Evolutionary conservation across 2,888 invertebrate genomes (phyloP).

Genomic region (Caradrina kadenii): DNA sequence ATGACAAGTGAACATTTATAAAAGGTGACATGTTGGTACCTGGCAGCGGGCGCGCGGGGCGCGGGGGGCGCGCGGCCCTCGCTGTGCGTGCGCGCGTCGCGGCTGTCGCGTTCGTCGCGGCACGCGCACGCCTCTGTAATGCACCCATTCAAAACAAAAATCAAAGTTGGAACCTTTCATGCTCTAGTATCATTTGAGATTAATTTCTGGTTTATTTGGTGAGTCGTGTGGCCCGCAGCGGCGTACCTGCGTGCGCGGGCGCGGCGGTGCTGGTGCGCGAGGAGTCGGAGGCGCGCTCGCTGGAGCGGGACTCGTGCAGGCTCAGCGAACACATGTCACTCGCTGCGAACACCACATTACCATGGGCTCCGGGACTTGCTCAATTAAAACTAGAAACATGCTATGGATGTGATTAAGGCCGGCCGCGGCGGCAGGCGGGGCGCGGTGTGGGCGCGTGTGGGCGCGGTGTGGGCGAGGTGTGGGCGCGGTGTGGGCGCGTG

Average conservation of each 20-base stretch:
- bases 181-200: too few relatives aligned
- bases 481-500: too few relatives aligned
- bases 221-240: too few relatives aligned
- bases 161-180: too few relatives aligned
- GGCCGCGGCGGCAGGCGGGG: too few relatives aligned
- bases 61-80: constrained; percentile 71
- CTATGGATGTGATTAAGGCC: too few relatives aligned
- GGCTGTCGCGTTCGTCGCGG: constrained; percentile 30
- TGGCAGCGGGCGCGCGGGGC: constrained; percentile 59
- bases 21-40: constrained; percentile 63
- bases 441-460: too few relatives aligned
- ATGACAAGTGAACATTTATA: neutral
- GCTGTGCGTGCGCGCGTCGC: constrained; percentile 87
- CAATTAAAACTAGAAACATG: neutral
- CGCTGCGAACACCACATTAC: constrained; percentile 53
- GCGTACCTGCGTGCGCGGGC: neutral
- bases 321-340: constrained; percentile 67
- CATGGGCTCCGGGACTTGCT: neutral
- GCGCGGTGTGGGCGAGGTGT: too few relatives aligned
- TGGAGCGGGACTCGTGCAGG: constrained; percentile 71
- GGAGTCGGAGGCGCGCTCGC: constrained; percentile 64
- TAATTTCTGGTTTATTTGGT: too few relatives aligned
- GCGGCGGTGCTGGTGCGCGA: constrained; percentile 23
- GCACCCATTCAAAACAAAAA: too few relatives aligned
- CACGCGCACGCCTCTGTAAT: constrained; percentile 89